Percentiles rank a stretch among this genome's conserved stretches.
Conservation (phyloP, 2,888 invertebrate species). For the Apodemia mormo region DNA sequence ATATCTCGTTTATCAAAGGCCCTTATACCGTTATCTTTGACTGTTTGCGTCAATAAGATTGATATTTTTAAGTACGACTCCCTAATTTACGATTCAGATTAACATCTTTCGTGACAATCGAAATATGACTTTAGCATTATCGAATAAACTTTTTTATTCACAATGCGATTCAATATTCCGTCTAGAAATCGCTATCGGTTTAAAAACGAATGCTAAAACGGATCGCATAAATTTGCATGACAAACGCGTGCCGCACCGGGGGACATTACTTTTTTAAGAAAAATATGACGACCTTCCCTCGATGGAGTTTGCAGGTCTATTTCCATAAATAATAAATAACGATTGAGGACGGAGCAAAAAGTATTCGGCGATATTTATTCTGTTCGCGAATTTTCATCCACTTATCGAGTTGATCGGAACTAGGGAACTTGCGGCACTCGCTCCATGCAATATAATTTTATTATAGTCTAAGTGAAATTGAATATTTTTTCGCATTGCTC, state of each 20-base stretch:
- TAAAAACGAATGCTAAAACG: constrained; percentile 71
- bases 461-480: constrained; percentile 45
- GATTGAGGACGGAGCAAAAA: constrained; percentile 70
- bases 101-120: constrained; percentile 56
- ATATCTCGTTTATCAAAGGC: constrained; percentile 4
- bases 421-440: constrained; percentile 35
- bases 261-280: constrained; percentile 77
- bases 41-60: constrained; percentile 11
- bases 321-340: constrained; percentile 81
- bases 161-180: constrained; percentile 68
- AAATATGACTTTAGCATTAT: constrained; percentile 58
- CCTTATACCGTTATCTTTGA: neutral
- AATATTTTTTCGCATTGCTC: constrained; percentile 30
- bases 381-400: constrained; percentile 72
- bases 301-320: constrained; percentile 74
- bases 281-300: constrained; percentile 77
- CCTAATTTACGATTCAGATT: constrained; percentile 32
- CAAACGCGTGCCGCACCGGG: constrained; percentile 63
- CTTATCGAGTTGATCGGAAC: constrained; percentile 62
- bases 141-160: constrained; percentile 55
- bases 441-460: constrained; percentile 37
- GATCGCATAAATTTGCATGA: constrained; percentile 79
- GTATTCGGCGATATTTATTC: constrained; percentile 74
- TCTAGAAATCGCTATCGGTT: constrained; percentile 73
- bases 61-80: constrained; percentile 14